Evolutionary conservation across 2,113 vertebrate genomes (phyloP).

Genomic region (Anser cygnoides): DNA sequence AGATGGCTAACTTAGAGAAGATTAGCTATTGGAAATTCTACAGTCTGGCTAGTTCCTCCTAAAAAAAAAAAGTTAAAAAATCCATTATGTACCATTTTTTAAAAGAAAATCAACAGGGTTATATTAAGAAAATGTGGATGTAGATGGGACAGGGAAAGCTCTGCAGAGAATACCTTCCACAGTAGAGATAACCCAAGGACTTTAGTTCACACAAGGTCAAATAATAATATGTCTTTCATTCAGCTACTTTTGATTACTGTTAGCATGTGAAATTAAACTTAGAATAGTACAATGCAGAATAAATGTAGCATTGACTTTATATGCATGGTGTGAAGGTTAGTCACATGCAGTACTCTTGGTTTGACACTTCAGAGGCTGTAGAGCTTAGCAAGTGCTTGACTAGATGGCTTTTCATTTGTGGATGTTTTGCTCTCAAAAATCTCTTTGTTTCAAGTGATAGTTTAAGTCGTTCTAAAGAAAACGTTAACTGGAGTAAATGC

Average conservation of each 20-base stretch:
- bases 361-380: not conserved
- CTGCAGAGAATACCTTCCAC: not conserved
- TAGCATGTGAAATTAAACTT: not conserved
- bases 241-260: not conserved
- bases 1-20: not conserved
- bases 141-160: not conserved
- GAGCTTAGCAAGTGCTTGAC: not conserved
- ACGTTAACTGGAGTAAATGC: not conserved
- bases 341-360: not conserved
- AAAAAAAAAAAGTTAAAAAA: not conserved
- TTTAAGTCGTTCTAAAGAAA: not conserved
- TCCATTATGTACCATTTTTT: not conserved
- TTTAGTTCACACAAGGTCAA: constrained; percentile 48
- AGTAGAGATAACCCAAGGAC: not conserved
- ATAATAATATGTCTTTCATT: constrained; percentile 11
- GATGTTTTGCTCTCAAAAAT: not conserved
- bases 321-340: not conserved
- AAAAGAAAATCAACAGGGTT: not conserved
- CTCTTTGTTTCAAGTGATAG: not conserved
- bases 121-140: constrained; percentile 1
- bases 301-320: not conserved
- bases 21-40: not conserved
- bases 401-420: not conserved
- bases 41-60: not conserved
- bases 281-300: not conserved